phyloP scores from a whole-genome alignment of 2,113 vertebrate species.

The human region DNA sequence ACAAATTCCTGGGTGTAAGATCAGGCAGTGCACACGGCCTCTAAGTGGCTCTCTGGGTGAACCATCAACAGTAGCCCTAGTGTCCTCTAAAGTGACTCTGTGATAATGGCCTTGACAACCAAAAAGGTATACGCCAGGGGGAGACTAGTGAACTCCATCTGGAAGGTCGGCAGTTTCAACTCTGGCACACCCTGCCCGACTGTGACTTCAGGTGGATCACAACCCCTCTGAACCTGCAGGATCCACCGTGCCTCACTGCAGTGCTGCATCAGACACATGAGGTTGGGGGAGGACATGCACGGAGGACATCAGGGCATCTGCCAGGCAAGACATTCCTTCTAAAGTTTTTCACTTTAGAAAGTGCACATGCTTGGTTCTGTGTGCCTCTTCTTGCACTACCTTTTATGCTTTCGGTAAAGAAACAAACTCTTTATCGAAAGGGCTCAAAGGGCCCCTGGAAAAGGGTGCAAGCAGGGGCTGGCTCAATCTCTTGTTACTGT shows the following conservation, averaged over 20 bases:
- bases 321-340: background rate
- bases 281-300: background rate
- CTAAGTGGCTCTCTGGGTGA: background rate
- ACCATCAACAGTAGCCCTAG: background rate
- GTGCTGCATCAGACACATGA: background rate
- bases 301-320: background rate
- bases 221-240: background rate
- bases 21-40: rapidly evolving
- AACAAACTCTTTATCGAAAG: background rate
- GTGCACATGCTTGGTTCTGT: background rate
- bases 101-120: background rate
- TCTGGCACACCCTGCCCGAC: background rate
- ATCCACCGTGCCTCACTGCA: background rate
- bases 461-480: background rate
- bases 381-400: too few relatives aligned
- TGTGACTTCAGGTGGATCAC: background rate
- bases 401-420: background rate
- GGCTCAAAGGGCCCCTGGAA: too few relatives aligned
- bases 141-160: rapidly evolving
- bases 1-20: rapidly evolving
- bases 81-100: background rate
- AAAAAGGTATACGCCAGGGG: too few relatives aligned
- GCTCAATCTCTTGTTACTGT: background rate
- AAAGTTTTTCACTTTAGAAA: too few relatives aligned
- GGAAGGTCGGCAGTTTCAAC: background rate